phyloP scores from a whole-genome alignment of 2,888 invertebrate species.

The Timema cristinae region DNA sequence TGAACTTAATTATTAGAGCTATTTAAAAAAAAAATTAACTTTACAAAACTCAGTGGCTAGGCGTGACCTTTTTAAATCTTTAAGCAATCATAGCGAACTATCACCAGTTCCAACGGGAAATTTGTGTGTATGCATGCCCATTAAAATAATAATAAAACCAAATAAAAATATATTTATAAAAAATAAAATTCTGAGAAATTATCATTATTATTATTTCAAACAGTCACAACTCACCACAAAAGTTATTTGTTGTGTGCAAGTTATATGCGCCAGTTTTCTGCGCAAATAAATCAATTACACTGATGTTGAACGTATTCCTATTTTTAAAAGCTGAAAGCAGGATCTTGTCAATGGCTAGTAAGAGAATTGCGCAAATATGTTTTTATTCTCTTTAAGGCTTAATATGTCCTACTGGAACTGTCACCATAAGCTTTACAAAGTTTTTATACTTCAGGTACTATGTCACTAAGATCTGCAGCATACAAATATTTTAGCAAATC shows the following conservation, averaged over 20 bases:
- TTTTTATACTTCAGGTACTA: slow-evolving; percentile 12
- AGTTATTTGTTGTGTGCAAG: neutral
- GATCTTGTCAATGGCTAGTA: slow-evolving; percentile 11
- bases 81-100: too few species aligned
- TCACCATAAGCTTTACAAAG: neutral
- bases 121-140: too few species aligned
- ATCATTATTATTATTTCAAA: too few species aligned
- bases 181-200: too few species aligned
- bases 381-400: slow-evolving; percentile 16
- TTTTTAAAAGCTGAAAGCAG: slow-evolving; percentile 6
- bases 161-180: too few species aligned
- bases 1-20: too few species aligned
- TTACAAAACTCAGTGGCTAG: too few species aligned
- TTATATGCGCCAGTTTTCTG: slow-evolving; percentile 5
- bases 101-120: too few species aligned
- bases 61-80: too few species aligned
- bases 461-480: slow-evolving; percentile 6
- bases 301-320: neutral
- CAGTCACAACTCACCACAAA: too few species aligned
- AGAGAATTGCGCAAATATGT: slow-evolving; percentile 1
- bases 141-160: too few species aligned
- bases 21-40: too few species aligned
- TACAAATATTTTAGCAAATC: slow-evolving; percentile 15
- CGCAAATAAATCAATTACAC: slow-evolving; percentile 13
- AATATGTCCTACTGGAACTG: slow-evolving; percentile 12